phyloP scores from a whole-genome alignment of 2,888 invertebrate genomes.

The Oeneis ivallda region DNA sequence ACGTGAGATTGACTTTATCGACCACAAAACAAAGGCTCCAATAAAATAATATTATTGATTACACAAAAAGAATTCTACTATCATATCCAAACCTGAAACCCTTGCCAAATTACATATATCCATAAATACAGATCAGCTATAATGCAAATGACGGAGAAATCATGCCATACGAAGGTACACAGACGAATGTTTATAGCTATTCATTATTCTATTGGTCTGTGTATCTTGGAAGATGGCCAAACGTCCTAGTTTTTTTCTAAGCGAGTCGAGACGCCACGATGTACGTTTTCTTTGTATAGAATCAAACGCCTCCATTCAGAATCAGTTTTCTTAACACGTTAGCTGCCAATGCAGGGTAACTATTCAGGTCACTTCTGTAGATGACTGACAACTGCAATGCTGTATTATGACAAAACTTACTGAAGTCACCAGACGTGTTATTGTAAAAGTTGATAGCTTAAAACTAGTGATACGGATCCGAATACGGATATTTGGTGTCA shows the following conservation, averaged over 20 bases:
- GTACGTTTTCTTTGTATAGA: slow-evolving; percentile 24
- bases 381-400: background rate
- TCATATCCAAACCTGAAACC: background rate
- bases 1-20: too few species aligned
- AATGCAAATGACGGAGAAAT: slow-evolving; percentile 21
- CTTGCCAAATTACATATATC: slow-evolving; percentile 9
- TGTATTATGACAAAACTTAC: background rate
- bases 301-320: background rate
- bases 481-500: too few species aligned
- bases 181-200: slow-evolving; percentile 27
- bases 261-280: slow-evolving; percentile 26
- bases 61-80: background rate
- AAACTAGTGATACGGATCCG: too few species aligned
- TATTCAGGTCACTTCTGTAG: background rate
- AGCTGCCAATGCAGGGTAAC: slow-evolving; percentile 6
- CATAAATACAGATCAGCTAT: slow-evolving; percentile 21
- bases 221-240: slow-evolving; percentile 36
- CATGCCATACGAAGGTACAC: slow-evolving; percentile 11
- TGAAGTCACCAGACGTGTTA: background rate
- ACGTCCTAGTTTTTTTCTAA: slow-evolving; percentile 36
- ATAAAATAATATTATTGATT: background rate
- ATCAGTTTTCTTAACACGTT: slow-evolving; percentile 9
- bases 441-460: too few species aligned
- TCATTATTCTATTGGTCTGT: slow-evolving; percentile 36
- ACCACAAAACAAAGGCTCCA: background rate